Conservation (phyloP, 1,140 invertebrate genomes). For the Caerostris extrusa region DNA sequence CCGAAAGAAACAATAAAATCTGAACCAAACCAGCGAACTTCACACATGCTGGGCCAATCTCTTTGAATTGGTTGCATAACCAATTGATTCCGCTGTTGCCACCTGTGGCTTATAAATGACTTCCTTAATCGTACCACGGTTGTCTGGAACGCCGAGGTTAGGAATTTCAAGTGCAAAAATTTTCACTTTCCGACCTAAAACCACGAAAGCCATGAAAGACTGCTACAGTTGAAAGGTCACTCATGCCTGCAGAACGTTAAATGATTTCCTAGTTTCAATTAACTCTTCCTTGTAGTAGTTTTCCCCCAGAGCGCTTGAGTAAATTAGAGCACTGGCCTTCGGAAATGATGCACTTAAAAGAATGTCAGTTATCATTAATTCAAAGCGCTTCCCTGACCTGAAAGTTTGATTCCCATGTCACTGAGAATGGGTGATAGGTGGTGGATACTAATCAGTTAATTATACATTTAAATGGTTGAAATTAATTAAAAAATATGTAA, state of each 20-base stretch:
- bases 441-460: background rate
- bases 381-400: background rate
- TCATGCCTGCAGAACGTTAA: background rate
- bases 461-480: background rate
- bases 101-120: constrained; percentile 48
- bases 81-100: constrained; percentile 19
- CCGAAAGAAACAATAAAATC: background rate
- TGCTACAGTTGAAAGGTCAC: constrained; percentile 51
- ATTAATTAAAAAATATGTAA: background rate
- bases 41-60: background rate
- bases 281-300: constrained; percentile 39
- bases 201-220: constrained; percentile 30
- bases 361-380: background rate
- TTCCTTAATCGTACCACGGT: constrained; percentile 36
- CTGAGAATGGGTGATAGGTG: too few relatives aligned
- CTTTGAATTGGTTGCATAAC: constrained; percentile 33
- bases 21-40: background rate
- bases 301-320: background rate
- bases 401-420: background rate
- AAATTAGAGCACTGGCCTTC: constrained; percentile 42
- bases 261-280: constrained; percentile 64
- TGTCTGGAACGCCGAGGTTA: constrained; percentile 28
- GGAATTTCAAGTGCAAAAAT: constrained; percentile 52
- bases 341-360: background rate
- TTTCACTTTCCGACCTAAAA: constrained; percentile 64